Evolutionary conservation across 2,888 invertebrate species (phyloP).

Genomic region (Meiosimyza decipiens): DNA sequence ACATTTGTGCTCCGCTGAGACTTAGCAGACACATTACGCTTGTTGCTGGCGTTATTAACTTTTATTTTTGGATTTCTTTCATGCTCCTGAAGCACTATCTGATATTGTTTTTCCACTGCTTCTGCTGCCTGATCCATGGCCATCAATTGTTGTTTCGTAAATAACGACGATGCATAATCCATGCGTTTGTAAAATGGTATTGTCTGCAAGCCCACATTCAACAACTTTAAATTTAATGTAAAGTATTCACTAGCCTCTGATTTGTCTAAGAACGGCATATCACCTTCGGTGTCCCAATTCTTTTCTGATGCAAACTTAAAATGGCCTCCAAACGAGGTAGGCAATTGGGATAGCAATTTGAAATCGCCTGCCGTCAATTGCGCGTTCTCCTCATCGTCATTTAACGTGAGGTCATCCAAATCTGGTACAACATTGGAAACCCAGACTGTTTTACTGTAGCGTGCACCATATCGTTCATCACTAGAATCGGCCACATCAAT

Average conservation of each 20-base stretch:
- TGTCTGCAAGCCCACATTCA: slow-evolving; percentile 66
- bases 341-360: slow-evolving; percentile 61
- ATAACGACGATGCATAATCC: slow-evolving; percentile 63
- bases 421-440: slow-evolving; percentile 21
- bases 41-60: slow-evolving; percentile 42
- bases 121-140: slow-evolving; percentile 61
- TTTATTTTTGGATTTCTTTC: slow-evolving; percentile 48
- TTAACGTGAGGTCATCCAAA: slow-evolving; percentile 46
- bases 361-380: slow-evolving; percentile 65
- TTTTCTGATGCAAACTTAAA: slow-evolving; percentile 68
- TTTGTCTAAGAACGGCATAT: slow-evolving; percentile 58
- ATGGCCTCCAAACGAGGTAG: slow-evolving; percentile 62
- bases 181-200: slow-evolving; percentile 68
- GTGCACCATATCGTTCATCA: slow-evolving; percentile 57
- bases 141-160: slow-evolving; percentile 61
- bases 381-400: slow-evolving; percentile 53
- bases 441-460: slow-evolving; percentile 48
- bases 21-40: slow-evolving; percentile 43
- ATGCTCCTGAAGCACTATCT: slow-evolving; percentile 53
- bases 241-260: slow-evolving; percentile 64
- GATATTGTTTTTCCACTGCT: slow-evolving; percentile 55
- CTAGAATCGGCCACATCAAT: slow-evolving; percentile 65
- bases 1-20: slow-evolving; percentile 35
- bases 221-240: slow-evolving; percentile 63
- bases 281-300: slow-evolving; percentile 61